Percentiles rank a stretch among this genome's conserved stretches.
These are phyloP conservation scores for Sebastes alutus DNA, from an alignment of 2,797 vertebrate genomes.

Conservation along the genomic window DNA sequence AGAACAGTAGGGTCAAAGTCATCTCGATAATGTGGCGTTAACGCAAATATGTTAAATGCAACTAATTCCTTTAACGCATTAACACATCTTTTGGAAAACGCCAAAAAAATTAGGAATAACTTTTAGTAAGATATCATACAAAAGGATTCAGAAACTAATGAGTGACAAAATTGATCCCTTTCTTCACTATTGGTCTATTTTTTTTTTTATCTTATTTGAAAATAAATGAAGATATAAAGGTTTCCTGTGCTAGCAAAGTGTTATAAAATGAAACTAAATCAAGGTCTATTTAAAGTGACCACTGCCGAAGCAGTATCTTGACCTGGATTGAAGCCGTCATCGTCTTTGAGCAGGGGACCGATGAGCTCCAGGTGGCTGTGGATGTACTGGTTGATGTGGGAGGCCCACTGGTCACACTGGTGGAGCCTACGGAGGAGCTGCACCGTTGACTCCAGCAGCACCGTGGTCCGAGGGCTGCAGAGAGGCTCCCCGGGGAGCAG, in stretches of 20 bases:
- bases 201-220: neutral
- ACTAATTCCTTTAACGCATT: too few relatives aligned
- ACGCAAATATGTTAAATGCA: too few relatives aligned
- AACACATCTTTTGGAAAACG: too few relatives aligned
- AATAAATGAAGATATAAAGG: neutral
- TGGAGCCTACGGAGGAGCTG: constrained; percentile 83
- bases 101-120: too few relatives aligned
- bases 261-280: neutral
- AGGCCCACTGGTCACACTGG: constrained; percentile 80
- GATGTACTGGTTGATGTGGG: constrained; percentile 83
- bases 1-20: neutral
- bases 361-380: constrained; percentile 82
- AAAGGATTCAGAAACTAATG: neutral
- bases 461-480: constrained; percentile 81
- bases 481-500: constrained; percentile 85
- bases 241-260: neutral
- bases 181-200: neutral
- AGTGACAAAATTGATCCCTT: neutral
- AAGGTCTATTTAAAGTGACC: neutral
- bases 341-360: constrained; percentile 78
- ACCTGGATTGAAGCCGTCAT: constrained; percentile 67
- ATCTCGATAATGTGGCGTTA: neutral
- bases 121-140: fast-evolving
- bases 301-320: neutral
- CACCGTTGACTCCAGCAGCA: constrained; percentile 83